phyloP scores from a whole-genome alignment of 2,113 vertebrate species.

The Ciconia boyciana region DNA sequence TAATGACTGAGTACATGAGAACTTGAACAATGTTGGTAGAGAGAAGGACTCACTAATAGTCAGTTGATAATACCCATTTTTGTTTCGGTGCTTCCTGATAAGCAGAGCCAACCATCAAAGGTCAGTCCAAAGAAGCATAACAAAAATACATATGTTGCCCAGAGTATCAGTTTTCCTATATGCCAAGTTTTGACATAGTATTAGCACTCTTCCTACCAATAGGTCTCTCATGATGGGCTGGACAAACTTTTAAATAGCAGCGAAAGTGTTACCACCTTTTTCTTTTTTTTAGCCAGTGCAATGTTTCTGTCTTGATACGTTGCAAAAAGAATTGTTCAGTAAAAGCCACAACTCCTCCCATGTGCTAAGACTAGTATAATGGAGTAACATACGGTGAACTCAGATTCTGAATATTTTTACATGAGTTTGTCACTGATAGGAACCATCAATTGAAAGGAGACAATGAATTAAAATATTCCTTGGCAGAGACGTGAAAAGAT shows the following conservation, averaged over 20 bases:
- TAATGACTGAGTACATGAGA: neutral
- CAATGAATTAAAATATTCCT: neutral
- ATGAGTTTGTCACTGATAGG: neutral
- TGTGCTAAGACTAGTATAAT: neutral
- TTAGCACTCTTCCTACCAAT: neutral
- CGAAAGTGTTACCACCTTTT: neutral
- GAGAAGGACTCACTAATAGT: neutral
- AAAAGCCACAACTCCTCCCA: neutral
- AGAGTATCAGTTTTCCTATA: neutral
- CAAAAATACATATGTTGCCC: accelerated
- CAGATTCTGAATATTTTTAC: neutral
- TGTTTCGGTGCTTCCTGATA: neutral
- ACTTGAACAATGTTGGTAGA: neutral
- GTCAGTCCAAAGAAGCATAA: neutral
- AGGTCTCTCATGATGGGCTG: neutral
- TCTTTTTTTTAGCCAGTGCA: neutral
- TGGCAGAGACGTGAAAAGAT: neutral
- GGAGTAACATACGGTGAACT: neutral
- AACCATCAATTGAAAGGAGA: neutral
- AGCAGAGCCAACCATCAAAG: neutral
- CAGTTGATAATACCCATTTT: neutral
- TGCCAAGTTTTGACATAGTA: neutral
- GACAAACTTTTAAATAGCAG: neutral
- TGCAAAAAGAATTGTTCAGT: neutral
- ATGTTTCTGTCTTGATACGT: neutral